Percentiles rank a stretch among this genome's conserved stretches.
Evolutionary conservation across 2,888 invertebrate species (phyloP).

Genomic region (Icerya purchasi): DNA sequence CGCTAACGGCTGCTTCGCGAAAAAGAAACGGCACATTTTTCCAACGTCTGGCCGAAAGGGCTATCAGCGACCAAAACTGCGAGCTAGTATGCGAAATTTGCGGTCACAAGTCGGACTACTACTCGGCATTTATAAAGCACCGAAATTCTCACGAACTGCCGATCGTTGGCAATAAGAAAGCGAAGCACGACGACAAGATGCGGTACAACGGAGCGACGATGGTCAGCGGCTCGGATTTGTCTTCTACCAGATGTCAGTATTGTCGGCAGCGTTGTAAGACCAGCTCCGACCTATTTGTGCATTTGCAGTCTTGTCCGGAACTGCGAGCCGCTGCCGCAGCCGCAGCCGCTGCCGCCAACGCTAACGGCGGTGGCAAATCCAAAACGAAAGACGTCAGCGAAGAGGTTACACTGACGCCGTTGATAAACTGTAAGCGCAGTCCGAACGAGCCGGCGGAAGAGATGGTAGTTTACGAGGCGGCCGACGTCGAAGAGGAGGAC

Average conservation of each 20-base stretch:
- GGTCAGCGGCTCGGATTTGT: constrained; percentile 3
- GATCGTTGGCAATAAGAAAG: background rate
- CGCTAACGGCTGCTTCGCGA: constrained; percentile 20
- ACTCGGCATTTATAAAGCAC: constrained; percentile 60
- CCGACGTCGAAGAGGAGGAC: constrained; percentile 22
- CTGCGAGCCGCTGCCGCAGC: too few relatives aligned
- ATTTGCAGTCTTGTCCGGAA: constrained; percentile 24
- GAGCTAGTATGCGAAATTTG: constrained; percentile 46
- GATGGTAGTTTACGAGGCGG: constrained; percentile 14
- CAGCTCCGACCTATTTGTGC: constrained; percentile 50
- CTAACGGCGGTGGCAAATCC: background rate
- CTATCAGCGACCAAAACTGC: constrained; percentile 36
- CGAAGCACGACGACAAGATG: background rate
- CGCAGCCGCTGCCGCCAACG: constrained; percentile 10
- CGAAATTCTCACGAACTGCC: constrained; percentile 31
- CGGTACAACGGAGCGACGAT: background rate
- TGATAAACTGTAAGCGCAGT: background rate
- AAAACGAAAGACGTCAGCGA: background rate
- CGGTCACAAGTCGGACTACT: constrained; percentile 54
- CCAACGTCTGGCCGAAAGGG: constrained; percentile 54
- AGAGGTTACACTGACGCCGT: background rate
- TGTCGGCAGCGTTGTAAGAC: constrained; percentile 73
- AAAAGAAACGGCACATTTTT: constrained; percentile 59
- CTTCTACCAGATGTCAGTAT: constrained; percentile 43
- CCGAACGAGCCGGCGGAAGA: constrained; percentile 6